Conservation (phyloP, 1,140 invertebrate species). For the Drosophila rhopaloa region DNA sequence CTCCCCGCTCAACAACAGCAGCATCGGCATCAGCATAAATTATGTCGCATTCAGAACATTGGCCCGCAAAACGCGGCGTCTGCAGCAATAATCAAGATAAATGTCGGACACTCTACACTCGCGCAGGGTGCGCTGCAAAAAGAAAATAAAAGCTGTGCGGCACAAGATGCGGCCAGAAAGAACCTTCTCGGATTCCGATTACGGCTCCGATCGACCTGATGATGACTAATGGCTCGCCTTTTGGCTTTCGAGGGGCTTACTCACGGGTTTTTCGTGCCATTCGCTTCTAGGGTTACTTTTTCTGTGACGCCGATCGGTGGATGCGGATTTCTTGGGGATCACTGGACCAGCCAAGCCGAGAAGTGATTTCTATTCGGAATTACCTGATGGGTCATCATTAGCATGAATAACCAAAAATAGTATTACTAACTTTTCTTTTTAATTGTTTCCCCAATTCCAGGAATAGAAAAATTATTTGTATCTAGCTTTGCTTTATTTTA, state of each 20-base stretch:
- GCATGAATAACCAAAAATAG: neutral
- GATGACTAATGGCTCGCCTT: slow-evolving; percentile 72
- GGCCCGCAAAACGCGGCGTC: slow-evolving; percentile 16
- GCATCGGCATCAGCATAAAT: slow-evolving; percentile 50
- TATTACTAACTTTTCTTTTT: neutral
- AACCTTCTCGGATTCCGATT: slow-evolving; percentile 49
- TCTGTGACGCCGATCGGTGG: slow-evolving; percentile 47
- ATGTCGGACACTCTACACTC: slow-evolving; percentile 66
- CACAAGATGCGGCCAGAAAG: slow-evolving; percentile 14
- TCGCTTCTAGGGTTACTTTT: slow-evolving; percentile 28
- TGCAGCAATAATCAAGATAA: slow-evolving; percentile 77
- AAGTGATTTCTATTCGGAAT: slow-evolving; percentile 20
- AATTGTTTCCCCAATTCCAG: neutral
- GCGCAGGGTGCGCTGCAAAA: slow-evolving; percentile 65
- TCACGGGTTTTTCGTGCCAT: slow-evolving; percentile 63
- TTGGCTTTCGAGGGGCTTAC: slow-evolving; percentile 54
- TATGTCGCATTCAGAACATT: slow-evolving; percentile 73
- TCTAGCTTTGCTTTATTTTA: neutral
- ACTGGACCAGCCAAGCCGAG: slow-evolving; percentile 19
- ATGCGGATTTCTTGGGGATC: slow-evolving; percentile 22
- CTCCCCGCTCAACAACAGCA: slow-evolving; percentile 41
- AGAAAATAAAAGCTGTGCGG: slow-evolving; percentile 8
- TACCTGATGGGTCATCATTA: slow-evolving; percentile 20
- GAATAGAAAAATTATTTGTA: too few relatives aligned
- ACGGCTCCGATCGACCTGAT: slow-evolving; percentile 58